Base-by-base conservation (phyloP, 1,140 invertebrate species). In the Sarcophaga peregrina region DNA sequence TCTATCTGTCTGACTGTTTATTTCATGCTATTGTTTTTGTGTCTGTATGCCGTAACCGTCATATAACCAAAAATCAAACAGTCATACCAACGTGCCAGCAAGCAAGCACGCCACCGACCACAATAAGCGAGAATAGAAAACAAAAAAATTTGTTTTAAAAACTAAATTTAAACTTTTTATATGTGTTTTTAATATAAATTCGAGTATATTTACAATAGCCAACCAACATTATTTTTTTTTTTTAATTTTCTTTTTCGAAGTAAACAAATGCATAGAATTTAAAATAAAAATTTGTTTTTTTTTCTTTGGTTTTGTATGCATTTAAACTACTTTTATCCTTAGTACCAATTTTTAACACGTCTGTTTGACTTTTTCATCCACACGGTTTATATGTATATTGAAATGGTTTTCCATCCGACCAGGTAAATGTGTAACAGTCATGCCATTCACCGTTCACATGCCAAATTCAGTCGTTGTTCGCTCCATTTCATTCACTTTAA, bases 351-450 rank as follows among this genome's bases (percentile, higher is more conserved):
- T 68, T 20, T 9, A 58, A n/a, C 54, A 68, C 17, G 17, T 68
- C n/a, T 68, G 8, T 68, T 17, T 20, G 58, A 7, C 4, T 25
- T 17, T 68, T 17, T 37, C 25, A 37, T 4, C 25, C 25, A 37
- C 25, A 37, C 25, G 1, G 1, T n/a, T 58, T 58, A n/a, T 13
- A n/a, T n/a, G 52, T 11, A 58, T 13, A 6, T 58, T 58, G 11
- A 13, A 15, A 15, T 58, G 52, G 54, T 58, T 58, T 58, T 7
- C n/a, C 10, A 20, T 68, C 62, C 62, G 20, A 68, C 20, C 62
- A 68, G 62, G 62, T 68, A 9, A 68, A 17, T 68, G 62, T 68
- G 62, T 68, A 68, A 68, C 62, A 25, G 58, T 62, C 58, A 62
- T 62, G n/a, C 13, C 50, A 52, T 10, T 52, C 50, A 52, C 13